Percentiles rank a stretch among this genome's conserved stretches.
These are phyloP conservation scores for Myiagra hebetior DNA, from an alignment of 2,113 vertebrate species.

Conservation along the genomic window DNA sequence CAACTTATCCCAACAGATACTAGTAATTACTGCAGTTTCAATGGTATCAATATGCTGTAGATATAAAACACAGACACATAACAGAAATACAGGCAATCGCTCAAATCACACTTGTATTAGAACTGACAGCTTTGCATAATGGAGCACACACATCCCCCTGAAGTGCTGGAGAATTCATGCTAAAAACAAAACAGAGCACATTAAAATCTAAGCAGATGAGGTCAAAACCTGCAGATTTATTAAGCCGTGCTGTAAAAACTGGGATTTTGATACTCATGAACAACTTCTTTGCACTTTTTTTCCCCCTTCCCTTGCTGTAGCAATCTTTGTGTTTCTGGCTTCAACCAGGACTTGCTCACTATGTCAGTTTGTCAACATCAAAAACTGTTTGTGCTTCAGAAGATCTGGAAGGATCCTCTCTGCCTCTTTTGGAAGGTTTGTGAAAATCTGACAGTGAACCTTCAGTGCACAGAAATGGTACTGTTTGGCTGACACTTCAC, in stretches of 20 bases:
- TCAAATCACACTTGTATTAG: neutral
- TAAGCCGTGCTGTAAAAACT: neutral
- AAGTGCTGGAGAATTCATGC: neutral
- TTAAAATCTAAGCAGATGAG: neutral
- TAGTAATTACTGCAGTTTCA: neutral
- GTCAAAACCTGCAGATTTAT: neutral
- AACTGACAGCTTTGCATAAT: neutral
- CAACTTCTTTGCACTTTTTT: rapidly evolving
- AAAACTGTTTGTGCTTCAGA: neutral
- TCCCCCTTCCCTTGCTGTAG: neutral
- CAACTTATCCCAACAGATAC: neutral
- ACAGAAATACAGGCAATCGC: neutral
- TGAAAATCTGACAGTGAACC: neutral
- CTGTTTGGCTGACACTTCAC: neutral
- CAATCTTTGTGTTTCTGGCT: neutral
- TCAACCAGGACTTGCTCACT: neutral
- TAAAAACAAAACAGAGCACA: neutral
- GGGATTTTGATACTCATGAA: neutral
- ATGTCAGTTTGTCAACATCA: neutral
- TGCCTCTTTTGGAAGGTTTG: neutral
- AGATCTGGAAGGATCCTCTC: neutral
- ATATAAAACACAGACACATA: neutral
- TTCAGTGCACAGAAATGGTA: neutral
- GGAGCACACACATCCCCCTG: neutral
- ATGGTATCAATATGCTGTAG: neutral